phyloP scores from a whole-genome alignment of 2,797 vertebrate species.

The Tarsius wallacei region DNA sequence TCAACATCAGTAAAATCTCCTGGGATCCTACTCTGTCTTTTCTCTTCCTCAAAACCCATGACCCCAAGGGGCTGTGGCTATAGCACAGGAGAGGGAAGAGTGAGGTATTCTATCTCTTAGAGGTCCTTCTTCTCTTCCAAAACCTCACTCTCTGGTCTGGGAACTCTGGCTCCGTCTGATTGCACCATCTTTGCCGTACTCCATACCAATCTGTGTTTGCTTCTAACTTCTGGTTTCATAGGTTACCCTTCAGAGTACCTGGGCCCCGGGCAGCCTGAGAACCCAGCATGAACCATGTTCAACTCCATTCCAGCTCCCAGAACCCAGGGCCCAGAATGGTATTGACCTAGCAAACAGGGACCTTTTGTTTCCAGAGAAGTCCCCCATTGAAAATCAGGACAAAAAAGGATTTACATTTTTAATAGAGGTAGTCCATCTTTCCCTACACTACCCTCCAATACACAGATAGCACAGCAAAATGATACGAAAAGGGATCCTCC shows the following conservation, averaged over 20 bases:
- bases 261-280: background rate
- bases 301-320: background rate
- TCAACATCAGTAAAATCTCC: background rate
- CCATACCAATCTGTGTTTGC: background rate
- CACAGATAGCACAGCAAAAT: background rate
- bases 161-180: background rate
- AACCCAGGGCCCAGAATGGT: background rate
- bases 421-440: background rate
- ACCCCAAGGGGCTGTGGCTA: background rate
- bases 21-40: background rate
- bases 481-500: no score
- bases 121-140: background rate
- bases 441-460: background rate
- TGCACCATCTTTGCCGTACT: background rate
- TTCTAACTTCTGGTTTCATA: background rate
- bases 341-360: background rate
- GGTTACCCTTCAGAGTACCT: background rate
- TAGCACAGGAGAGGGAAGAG: background rate
- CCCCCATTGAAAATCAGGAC: background rate
- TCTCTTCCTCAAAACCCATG: background rate
- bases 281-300: no score
- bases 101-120: background rate
- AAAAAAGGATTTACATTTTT: background rate
- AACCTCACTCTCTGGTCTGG: background rate
- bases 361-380: background rate